Evolutionary conservation across 30 jellyfish, hydroid and myxozoan genomes (phyloP).

Genomic region (Cassiopea xamachana): DNA sequence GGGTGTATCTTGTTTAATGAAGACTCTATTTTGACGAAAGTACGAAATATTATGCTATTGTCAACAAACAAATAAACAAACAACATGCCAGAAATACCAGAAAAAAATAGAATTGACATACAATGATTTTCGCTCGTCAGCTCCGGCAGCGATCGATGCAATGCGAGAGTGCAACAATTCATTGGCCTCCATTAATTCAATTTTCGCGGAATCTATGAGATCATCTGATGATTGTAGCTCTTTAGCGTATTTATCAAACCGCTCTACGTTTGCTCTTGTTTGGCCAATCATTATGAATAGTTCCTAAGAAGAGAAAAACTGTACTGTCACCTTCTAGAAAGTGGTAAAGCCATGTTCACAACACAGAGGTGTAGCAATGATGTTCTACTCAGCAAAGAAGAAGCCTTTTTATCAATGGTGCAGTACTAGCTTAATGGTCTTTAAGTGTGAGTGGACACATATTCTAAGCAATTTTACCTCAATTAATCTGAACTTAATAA

Average conservation of each 20-base stretch:
- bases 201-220: slow-evolving; percentile 19
- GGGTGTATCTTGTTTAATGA: too few relatives aligned
- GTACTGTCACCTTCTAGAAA: too few relatives aligned
- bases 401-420: too few relatives aligned
- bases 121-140: slow-evolving; percentile 53
- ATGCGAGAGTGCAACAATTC: slow-evolving; percentile 49
- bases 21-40: too few relatives aligned
- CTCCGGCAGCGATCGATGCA: slow-evolving; percentile 3
- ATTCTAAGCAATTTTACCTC: not conserved
- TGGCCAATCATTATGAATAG: slow-evolving; percentile 72
- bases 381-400: too few relatives aligned
- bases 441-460: too few relatives aligned
- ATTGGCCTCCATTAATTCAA: slow-evolving; percentile 62
- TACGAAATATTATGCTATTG: too few relatives aligned
- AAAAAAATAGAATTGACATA: not conserved
- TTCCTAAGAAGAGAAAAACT: slow-evolving; percentile 8
- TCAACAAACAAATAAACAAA: not conserved
- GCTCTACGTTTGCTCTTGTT: slow-evolving; percentile 45
- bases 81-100: too few relatives aligned
- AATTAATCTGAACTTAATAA: not conserved
- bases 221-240: slow-evolving; percentile 49
- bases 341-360: too few relatives aligned
- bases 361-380: too few relatives aligned
- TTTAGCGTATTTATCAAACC: slow-evolving; percentile 59
- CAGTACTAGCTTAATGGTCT: too few relatives aligned